A percentile compares a stretch with the other conserved stretches of the same genome.
Evolutionary conservation across 2,888 invertebrate species (phyloP).

Genomic region (Octodonta nipae): DNA sequence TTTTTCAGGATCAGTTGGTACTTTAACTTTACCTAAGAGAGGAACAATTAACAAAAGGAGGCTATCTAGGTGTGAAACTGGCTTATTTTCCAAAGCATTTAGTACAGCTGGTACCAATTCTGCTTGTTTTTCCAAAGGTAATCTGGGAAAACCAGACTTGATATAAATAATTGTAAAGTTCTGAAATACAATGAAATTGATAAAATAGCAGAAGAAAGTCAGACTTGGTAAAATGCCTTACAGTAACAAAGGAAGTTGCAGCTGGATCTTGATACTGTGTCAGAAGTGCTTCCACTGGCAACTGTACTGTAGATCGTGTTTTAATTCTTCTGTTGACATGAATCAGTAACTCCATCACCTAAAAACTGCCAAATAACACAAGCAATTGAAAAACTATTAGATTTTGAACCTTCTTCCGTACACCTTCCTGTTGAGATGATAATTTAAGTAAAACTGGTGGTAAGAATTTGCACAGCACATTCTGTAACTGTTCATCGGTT

Average conservation of each 20-base stretch:
- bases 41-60: slow-evolving; percentile 70
- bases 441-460: slow-evolving; percentile 83
- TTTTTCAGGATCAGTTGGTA: slow-evolving; percentile 49
- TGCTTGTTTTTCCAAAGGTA: slow-evolving; percentile 60
- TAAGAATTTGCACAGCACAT: slow-evolving; percentile 66
- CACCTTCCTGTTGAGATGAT: slow-evolving; percentile 73
- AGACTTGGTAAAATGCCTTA: slow-evolving; percentile 36
- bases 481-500: slow-evolving; percentile 76
- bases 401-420: slow-evolving; percentile 40
- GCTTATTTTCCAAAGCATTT: slow-evolving; percentile 65
- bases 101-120: slow-evolving; percentile 61
- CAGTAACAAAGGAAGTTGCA: slow-evolving; percentile 65
- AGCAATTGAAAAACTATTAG: neutral
- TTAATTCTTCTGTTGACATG: slow-evolving; percentile 85
- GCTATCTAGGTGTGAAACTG: slow-evolving; percentile 74
- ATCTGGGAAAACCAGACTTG: slow-evolving; percentile 77
- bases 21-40: slow-evolving; percentile 57
- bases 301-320: slow-evolving; percentile 66
- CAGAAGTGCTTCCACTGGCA: slow-evolving; percentile 74
- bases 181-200: slow-evolving; percentile 48
- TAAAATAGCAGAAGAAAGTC: slow-evolving; percentile 1
- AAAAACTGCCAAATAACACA: neutral
- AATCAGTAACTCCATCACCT: slow-evolving; percentile 85
- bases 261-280: slow-evolving; percentile 66
- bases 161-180: slow-evolving; percentile 91